Conservation (phyloP, 2,113 vertebrate genomes). For the Gymnocephalus cernua region DNA sequence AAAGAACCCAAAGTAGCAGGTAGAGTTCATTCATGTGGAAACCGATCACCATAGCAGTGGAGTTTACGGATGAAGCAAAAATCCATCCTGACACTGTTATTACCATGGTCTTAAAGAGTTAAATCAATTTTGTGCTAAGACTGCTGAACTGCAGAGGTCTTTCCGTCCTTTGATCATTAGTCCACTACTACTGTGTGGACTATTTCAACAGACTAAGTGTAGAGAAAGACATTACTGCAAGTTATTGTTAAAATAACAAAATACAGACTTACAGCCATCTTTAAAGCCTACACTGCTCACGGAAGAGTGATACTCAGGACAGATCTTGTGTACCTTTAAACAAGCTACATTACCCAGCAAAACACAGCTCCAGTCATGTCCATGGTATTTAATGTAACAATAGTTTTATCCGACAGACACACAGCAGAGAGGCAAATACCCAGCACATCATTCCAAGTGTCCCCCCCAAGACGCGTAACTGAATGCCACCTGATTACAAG, state of each 20-base stretch:
- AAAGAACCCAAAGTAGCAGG: neutral
- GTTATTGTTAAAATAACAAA: neutral
- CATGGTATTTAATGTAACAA: neutral
- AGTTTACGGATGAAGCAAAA: conserved; percentile 21
- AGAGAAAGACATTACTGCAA: neutral
- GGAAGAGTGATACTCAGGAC: neutral
- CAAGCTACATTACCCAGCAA: neutral
- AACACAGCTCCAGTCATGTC: neutral
- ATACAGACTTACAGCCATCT: neutral
- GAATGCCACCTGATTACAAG: neutral
- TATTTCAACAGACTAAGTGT: neutral
- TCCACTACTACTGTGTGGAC: neutral
- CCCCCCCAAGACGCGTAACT: neutral
- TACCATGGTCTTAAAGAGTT: neutral
- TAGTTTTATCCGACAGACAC: neutral
- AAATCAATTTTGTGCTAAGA: neutral
- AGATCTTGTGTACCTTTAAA: neutral
- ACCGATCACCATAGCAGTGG: neutral
- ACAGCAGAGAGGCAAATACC: neutral
- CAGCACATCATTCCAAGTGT: neutral
- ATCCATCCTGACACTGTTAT: conserved; percentile 18
- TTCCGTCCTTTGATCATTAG: neutral
- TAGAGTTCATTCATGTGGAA: neutral
- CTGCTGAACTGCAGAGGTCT: neutral
- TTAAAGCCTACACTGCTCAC: neutral